Conservation (phyloP, 2,113 vertebrate species). For the Heterocephalus glaber region DNA sequence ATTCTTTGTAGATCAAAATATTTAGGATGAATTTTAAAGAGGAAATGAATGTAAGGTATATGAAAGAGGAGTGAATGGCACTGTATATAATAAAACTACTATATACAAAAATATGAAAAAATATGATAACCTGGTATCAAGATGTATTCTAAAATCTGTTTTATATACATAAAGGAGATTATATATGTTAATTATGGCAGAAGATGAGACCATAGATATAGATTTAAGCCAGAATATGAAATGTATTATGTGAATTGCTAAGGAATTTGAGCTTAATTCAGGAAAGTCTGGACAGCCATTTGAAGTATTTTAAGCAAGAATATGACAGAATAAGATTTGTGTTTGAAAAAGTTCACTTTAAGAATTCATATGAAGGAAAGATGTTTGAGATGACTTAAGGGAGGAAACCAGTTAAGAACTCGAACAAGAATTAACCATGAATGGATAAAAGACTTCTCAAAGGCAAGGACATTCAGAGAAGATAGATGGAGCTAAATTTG, state of each 20-base stretch:
- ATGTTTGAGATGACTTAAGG: background rate
- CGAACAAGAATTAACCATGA: background rate
- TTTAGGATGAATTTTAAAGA: background rate
- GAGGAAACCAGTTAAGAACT: background rate
- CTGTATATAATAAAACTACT: background rate
- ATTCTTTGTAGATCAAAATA: background rate
- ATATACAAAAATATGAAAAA: background rate
- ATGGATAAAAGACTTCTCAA: background rate
- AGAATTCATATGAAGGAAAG: background rate
- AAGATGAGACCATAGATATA: background rate
- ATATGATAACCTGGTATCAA: background rate
- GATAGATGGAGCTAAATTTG: background rate
- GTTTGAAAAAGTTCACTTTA: background rate
- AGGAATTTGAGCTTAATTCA: background rate
- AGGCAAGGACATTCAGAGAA: background rate
- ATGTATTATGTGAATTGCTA: background rate
- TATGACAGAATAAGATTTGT: background rate
- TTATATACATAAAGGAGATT: background rate
- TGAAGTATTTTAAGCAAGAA: constrained; percentile 12
- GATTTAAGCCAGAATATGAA: background rate
- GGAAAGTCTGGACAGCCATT: background rate
- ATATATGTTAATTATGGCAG: background rate
- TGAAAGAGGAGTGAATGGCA: background rate
- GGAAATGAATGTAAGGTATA: no score
- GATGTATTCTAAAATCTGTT: background rate